Percentiles rank a stretch among this genome's conserved stretches.
Evolutionary conservation across 2,888 invertebrate species (phyloP).

Genomic region (Lissonota sp.): DNA sequence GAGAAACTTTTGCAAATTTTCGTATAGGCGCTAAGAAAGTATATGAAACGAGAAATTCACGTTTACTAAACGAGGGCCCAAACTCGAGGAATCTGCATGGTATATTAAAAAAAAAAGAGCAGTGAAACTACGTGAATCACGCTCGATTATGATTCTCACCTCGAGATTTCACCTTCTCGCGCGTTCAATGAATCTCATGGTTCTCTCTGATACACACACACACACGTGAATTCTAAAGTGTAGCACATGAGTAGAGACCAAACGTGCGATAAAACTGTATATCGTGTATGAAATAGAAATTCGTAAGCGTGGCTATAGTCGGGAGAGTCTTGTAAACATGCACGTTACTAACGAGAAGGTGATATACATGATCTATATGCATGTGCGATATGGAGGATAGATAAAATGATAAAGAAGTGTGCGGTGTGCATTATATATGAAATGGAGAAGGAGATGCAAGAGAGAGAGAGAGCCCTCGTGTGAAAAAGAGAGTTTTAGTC

Average conservation of each 20-base stretch:
- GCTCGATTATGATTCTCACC: slow-evolving; percentile 41
- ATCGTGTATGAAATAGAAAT: slow-evolving; percentile 54
- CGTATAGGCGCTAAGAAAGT: too few species aligned
- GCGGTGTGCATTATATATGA: neutral
- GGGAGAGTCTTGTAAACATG: slow-evolving; percentile 37
- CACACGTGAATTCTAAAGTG: neutral
- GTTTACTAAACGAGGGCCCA: too few species aligned
- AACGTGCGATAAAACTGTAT: slow-evolving; percentile 29
- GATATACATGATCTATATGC: neutral
- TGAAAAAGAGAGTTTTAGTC: slow-evolving; percentile 69
- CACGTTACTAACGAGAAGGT: neutral
- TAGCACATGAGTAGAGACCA: neutral
- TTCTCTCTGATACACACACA: neutral
- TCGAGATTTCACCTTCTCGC: slow-evolving; percentile 59
- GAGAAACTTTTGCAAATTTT: too few species aligned
- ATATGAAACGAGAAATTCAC: too few species aligned
- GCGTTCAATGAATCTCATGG: slow-evolving; percentile 43
- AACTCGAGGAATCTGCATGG: too few species aligned
- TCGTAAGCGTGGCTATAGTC: slow-evolving; percentile 21
- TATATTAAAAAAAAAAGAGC: neutral
- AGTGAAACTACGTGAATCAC: slow-evolving; percentile 24
- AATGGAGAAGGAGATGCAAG: neutral
- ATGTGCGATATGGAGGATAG: slow-evolving; percentile 10
- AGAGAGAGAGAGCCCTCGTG: slow-evolving; percentile 63
- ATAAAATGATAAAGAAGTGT: slow-evolving; percentile 11